Evolutionary conservation across 2,113 vertebrate genomes (phyloP), one percentile per base, ranked within the genome.

Genomic region (Polypterus senegalus): DNA sequence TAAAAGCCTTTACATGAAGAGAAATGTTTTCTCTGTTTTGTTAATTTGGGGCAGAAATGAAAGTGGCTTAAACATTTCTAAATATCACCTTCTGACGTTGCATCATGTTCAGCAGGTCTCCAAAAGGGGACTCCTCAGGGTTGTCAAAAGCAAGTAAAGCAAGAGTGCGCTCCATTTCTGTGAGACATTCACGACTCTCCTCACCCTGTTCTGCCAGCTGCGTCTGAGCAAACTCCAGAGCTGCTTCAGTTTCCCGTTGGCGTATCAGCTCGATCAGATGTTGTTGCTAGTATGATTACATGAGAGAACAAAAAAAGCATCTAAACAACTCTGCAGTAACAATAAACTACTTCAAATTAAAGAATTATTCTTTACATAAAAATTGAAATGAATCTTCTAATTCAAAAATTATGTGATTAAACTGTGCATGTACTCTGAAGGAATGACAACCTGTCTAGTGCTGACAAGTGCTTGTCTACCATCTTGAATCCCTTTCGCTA

Each of bases 181-280:
- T 94, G 80, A 98, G 84, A 78, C 96, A 97, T 56, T 97, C 95
- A 59, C 94, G 77, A 71, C 95, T 99, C 79, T 99, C 96, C 74
- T 99, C 96, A 0, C 96, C 96, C 73, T 98, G 95, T 67, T 99
- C 96, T 0, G 95, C 96, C 74, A 99, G 77, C 76, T 99, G 95
- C 1, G 92, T 93, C 85, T 98, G 96, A 5, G 96, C 96, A 70
- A 99, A 99, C 73, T 98, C 94, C 65, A 99, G 84, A 0, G 96
- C 96, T 0, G 95, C 94, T 79, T 98, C 94, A 0, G 94, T 97
- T 84, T 98, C 94, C 46, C 93, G 88, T 78, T 96, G 85, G 66
- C 94, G 91, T 74, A 99, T 99, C 79, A 99, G 80, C 80, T 99
- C 96, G 1, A 99, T 99, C 76, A 99, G 77, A 79, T 99, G 96